Conservation (phyloP, 1,140 invertebrate genomes). For the Sycophila sp. region DNA sequence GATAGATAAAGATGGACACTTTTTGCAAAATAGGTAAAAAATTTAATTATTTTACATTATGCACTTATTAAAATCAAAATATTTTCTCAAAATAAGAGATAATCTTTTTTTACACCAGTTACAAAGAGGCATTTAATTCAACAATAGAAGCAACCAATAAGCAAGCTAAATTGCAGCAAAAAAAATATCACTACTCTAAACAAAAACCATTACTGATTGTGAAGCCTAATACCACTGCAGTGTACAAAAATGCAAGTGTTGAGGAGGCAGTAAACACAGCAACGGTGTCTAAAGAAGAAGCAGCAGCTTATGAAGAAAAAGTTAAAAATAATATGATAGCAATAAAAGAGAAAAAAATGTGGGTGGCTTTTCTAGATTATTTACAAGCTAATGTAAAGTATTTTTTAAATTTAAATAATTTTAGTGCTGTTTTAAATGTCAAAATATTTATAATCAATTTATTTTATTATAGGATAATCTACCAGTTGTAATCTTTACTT, state of each 20-base stretch:
- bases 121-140: conserved; percentile 10
- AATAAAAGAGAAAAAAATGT: conserved; percentile 81
- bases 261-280: conserved; percentile 25
- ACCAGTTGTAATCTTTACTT: conserved; percentile 93
- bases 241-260: conserved; percentile 26
- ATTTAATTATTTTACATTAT: too few relatives aligned
- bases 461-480: conserved; percentile 73
- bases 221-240: conserved; percentile 9
- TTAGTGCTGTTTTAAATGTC: too few relatives aligned
- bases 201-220: conserved; percentile 29
- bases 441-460: too few relatives aligned
- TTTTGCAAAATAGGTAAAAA: conserved; percentile 74
- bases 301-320: conserved; percentile 38
- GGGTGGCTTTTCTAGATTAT: conserved; percentile 85
- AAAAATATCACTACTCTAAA: conserved; percentile 24
- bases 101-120: neutral
- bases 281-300: conserved; percentile 12
- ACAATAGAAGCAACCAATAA: conserved; percentile 18
- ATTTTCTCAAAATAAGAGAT: neutral
- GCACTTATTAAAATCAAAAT: too few relatives aligned
- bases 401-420: too few relatives aligned
- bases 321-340: conserved; percentile 44
- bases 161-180: conserved; percentile 28
- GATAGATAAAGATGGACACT: conserved; percentile 80
- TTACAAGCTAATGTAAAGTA: conserved; percentile 74